Base-by-base conservation (phyloP, 2,797 vertebrate species). In the Phataginus tetradactyla region DNA sequence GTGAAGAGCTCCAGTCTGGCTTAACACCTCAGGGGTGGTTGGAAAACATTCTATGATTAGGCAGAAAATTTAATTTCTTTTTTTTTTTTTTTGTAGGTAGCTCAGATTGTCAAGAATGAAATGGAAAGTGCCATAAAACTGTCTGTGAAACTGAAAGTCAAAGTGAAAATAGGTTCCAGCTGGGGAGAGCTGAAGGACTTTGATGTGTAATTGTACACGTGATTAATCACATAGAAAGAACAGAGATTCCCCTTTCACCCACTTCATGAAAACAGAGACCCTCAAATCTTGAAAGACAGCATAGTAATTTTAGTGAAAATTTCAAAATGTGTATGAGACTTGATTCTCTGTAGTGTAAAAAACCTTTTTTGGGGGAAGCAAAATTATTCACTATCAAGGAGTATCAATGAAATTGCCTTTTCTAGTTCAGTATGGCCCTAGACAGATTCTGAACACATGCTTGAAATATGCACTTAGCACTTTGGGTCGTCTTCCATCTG, bases 51-150 rank as follows among this genome's bases (percentile, higher is more conserved):
- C 39, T 88, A 81, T 78, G 75, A 29, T 8, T 77, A 32, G 57
- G 20, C 15, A 39, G 71, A 71, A 25, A 25, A 42, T 95, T 69
- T 96, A 90, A 97, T 29, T 23, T 25, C 23, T 21, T 72, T 20
- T 5, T 20, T 5, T 79, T 0, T 94, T 86, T 79, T 71, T 81
- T 92, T 78, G 57, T 96, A 99, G 99, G 99, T 99, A 2, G 99
- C 99, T 97, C 99, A 99, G 97, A 99, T 99, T 14, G 99, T 99
- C 94, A 99, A 99, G 98, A 98, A 98, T 4, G 99, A 99, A 99
- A 99, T 99, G 99, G 99, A 99, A 98, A 98, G 98, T 0, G 99
- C 99, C 29, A 96, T 99, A 53, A 99, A 99, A 94, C 98, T 99
- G 61, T 99, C 99, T 0, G 99, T 99, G 63, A 99, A 99, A 78